Evolutionary conservation across 2,113 vertebrate species (phyloP).

Genomic region (Podilymbus podiceps): DNA sequence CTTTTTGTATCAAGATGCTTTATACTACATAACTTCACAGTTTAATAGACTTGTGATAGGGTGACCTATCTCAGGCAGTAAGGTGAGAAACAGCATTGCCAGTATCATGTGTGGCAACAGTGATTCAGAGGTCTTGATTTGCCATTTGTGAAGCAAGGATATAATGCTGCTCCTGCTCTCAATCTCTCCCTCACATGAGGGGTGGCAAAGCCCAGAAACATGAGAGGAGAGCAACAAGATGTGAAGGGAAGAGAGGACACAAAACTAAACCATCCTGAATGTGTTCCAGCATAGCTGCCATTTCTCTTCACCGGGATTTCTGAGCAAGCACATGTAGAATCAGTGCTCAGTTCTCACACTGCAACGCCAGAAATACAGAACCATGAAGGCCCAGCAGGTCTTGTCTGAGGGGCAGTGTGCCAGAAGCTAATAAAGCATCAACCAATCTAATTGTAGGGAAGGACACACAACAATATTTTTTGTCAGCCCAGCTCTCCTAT

Average conservation of each 20-base stretch:
- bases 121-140: slow-evolving; percentile 7
- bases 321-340: not conserved
- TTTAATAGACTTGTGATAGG: not conserved
- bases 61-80: slow-evolving; percentile 1
- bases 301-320: not conserved
- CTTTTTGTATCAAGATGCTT: not conserved
- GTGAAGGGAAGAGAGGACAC: not conserved
- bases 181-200: slow-evolving; percentile 16
- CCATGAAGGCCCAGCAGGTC: not conserved
- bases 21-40: not conserved
- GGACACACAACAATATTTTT: not conserved
- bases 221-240: not conserved
- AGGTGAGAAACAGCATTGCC: slow-evolving; percentile 15
- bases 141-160: slow-evolving; percentile 40
- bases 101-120: not conserved
- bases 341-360: not conserved
- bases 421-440: not conserved
- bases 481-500: not conserved
- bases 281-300: not conserved
- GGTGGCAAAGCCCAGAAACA: slow-evolving; percentile 58
- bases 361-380: not conserved
- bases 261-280: not conserved
- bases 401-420: not conserved
- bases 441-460: not conserved
- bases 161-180: slow-evolving; percentile 65